Percentiles rank a stretch among this genome's conserved stretches.
phyloP scores from a whole-genome alignment of 2,113 vertebrate species.

The Mustelus asterias region DNA sequence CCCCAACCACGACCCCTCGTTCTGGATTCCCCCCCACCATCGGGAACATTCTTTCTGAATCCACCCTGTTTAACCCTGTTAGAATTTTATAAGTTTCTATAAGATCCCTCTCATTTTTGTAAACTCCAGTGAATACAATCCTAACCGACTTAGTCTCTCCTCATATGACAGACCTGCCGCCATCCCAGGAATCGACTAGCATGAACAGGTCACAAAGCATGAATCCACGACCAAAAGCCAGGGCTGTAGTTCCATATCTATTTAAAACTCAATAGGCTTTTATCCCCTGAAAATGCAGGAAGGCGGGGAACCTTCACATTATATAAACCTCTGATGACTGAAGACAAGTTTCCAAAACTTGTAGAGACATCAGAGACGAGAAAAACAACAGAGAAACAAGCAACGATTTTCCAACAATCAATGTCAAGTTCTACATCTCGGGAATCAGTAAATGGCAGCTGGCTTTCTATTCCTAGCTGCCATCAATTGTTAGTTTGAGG shows the following conservation, averaged over 20 bases:
- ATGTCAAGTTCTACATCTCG: not conserved
- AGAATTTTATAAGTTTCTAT: too few relatives aligned
- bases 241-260: not conserved
- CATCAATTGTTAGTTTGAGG: constrained; percentile 27
- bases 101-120: too few relatives aligned
- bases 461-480: constrained; percentile 23
- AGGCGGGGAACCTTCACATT: not conserved
- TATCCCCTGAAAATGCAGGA: not conserved
- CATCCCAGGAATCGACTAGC: not conserved
- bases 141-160: too few relatives aligned
- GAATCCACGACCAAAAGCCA: not conserved
- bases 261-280: not conserved
- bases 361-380: not conserved
- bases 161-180: too few relatives aligned
- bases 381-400: constrained; percentile 24
- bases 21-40: too few relatives aligned
- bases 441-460: not conserved
- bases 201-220: not conserved
- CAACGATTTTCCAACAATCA: constrained; percentile 29
- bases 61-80: too few relatives aligned
- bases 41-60: too few relatives aligned
- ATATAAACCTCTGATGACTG: not conserved
- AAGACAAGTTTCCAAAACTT: not conserved
- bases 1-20: too few relatives aligned
- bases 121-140: too few relatives aligned